phyloP scores from a whole-genome alignment of 92 coral and sea anemone species.

The Bergia sp. region DNA sequence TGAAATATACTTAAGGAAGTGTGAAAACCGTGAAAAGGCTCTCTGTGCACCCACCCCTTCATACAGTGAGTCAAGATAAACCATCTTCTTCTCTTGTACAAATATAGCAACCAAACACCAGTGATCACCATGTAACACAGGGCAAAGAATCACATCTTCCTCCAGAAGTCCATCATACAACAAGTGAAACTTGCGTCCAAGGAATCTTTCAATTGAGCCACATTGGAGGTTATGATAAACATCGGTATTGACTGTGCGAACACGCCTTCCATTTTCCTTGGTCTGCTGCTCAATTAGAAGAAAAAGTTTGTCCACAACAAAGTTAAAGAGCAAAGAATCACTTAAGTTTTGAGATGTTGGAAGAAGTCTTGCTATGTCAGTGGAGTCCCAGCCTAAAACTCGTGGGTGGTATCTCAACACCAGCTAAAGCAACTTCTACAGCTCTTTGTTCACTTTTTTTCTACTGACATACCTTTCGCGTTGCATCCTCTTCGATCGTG shows the following conservation, averaged over 20 bases:
- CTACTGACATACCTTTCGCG: background rate
- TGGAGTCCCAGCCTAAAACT: slow-evolving; percentile 50
- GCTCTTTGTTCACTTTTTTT: background rate
- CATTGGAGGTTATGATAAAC: slow-evolving; percentile 50
- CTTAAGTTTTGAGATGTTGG: slow-evolving; percentile 46
- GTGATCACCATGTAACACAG: slow-evolving; percentile 57
- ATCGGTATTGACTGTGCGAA: slow-evolving; percentile 50
- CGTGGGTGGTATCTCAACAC: slow-evolving; percentile 41
- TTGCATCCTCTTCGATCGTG: background rate
- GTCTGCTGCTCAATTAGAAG: slow-evolving; percentile 50
- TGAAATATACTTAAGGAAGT: slow-evolving; percentile 16
- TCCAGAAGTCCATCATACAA: slow-evolving; percentile 46
- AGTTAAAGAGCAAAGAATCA: slow-evolving; percentile 50
- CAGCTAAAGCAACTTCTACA: slow-evolving; percentile 45
- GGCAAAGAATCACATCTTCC: slow-evolving; percentile 51
- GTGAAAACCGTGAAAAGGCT: slow-evolving; percentile 37
- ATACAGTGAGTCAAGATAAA: slow-evolving; percentile 56
- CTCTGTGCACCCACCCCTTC: slow-evolving; percentile 54
- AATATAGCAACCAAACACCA: slow-evolving; percentile 49
- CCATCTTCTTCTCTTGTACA: slow-evolving; percentile 58
- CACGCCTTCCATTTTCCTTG: slow-evolving; percentile 27
- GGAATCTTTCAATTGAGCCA: slow-evolving; percentile 38
- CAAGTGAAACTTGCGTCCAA: slow-evolving; percentile 19
- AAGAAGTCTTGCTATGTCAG: slow-evolving; percentile 49
- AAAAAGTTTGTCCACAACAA: slow-evolving; percentile 49